Evolutionary conservation across 2,113 vertebrate genomes (phyloP), one percentile per base, ranked within the genome.

Genomic region (Caracal caracal): DNA sequence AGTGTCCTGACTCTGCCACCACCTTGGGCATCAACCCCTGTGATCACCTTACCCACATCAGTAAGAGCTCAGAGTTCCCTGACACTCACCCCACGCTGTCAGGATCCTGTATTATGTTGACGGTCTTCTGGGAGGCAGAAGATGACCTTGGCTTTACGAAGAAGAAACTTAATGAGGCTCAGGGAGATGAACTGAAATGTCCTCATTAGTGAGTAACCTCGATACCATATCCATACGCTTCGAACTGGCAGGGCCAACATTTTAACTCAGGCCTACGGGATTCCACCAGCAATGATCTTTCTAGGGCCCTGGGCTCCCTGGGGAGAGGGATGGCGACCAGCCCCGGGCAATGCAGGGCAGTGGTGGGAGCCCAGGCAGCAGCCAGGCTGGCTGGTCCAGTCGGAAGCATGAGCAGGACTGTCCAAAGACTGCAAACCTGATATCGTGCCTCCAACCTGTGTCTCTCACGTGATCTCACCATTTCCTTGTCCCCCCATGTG

Each of bases 361-460:
- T 20, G 22, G 26, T 53, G 20, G 28, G 5, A 20, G 1, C 35
- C n/a, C 76, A 49, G 15, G 8, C 13, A 68, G 79, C 59, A 47
- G 53, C 10, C 7, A 20, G 22, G 1, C 20, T 70, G 65, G 30
- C 63, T 15, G 2, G 2, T 78, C 43, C 6, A 28, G 11, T 12
- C 3, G 0, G 43, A 70, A 70, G 71, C 15, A 8, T 3, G 5
- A 35, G 5, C 28, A 37, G 49, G 2, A 30, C 15, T 68, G 15
- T 24, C 8, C 3, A 15, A 68, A 56, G 15, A 13, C 4, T 8
- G 6, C 17, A 68, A 24, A 22, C 3, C 33, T 87, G 19, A 66
- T 19, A 1, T 3, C 15, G 3, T 16, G 1, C 30, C 10, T 61
- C 28, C 1, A 10, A 43, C 63, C 11, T 16, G 9, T 24, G 0